phyloP scores from a whole-genome alignment of 2,888 invertebrate species.

The Entomobrya multifasciata region DNA sequence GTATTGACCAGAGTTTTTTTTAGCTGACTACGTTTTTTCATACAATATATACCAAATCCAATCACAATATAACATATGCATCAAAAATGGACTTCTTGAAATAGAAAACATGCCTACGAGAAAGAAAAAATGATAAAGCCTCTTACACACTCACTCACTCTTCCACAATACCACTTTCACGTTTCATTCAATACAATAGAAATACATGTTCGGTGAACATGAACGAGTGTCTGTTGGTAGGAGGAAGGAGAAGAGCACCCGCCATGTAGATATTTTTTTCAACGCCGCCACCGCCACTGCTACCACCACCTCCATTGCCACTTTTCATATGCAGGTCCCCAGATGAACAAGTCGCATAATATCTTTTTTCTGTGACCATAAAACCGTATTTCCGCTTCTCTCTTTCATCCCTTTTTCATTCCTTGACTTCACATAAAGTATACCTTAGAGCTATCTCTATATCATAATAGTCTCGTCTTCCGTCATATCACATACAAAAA shows the following conservation, averaged over 20 bases:
- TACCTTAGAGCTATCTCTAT: conserved; percentile 58
- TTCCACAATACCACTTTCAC: background rate
- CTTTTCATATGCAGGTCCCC: conserved; percentile 61
- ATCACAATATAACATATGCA: conserved; percentile 53
- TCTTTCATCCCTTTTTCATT: conserved; percentile 57
- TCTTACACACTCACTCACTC: background rate
- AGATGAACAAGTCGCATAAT: conserved; percentile 61
- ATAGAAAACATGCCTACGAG: conserved; percentile 18
- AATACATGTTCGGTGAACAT: no score
- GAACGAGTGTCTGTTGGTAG: no score
- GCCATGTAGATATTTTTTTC: no score
- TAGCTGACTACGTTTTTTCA: conserved; percentile 1
- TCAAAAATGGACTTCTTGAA: conserved; percentile 30
- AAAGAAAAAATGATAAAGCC: conserved; percentile 29
- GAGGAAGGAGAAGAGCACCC: no score
- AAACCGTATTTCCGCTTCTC: conserved; percentile 67
- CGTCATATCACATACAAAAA: conserved; percentile 39
- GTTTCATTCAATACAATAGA: background rate
- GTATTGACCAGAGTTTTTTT: conserved; percentile 36
- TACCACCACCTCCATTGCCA: conserved; percentile 31
- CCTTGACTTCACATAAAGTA: conserved; percentile 52
- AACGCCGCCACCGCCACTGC: conserved; percentile 8
- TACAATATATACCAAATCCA: conserved; percentile 17
- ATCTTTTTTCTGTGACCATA: conserved; percentile 62
- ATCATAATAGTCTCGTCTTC: conserved; percentile 51